phyloP scores from a whole-genome alignment of 2,797 vertebrate species.

The Spea hammondii region DNA sequence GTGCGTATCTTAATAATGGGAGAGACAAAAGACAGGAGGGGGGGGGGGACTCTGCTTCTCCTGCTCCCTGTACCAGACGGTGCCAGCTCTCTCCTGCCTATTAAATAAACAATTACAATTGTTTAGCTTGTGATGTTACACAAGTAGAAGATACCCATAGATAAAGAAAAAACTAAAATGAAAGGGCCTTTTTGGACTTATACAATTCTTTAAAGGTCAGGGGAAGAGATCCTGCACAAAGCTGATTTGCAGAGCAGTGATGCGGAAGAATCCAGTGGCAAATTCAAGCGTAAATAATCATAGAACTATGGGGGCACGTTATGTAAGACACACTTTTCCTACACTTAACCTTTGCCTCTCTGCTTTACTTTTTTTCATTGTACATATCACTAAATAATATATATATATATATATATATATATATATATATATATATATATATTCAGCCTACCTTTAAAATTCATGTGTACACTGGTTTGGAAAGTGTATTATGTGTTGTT shows the following conservation, averaged over 20 bases:
- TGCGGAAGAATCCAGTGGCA: conserved; percentile 36
- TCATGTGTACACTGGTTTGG: background rate
- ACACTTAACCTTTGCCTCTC: conserved; percentile 31
- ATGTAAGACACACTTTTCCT: conserved; percentile 22
- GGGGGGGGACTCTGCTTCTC: too few species aligned
- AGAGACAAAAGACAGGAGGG: background rate
- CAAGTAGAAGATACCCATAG: conserved; percentile 25
- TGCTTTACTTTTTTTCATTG: conserved; percentile 24
- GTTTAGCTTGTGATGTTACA: conserved; percentile 4
- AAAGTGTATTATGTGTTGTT: background rate
- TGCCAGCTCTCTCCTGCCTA: too few species aligned
- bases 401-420: too few species aligned
- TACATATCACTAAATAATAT: too few species aligned
- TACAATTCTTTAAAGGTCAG: conserved; percentile 50
- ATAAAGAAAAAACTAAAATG: background rate
- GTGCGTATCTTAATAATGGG: too few species aligned
- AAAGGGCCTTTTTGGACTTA: conserved; percentile 34
- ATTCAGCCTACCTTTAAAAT: too few species aligned
- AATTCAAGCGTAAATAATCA: conserved; percentile 49
- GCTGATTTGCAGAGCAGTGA: conserved; percentile 46
- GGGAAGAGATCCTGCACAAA: conserved; percentile 39
- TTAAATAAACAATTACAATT: conserved; percentile 29
- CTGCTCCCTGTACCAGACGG: too few species aligned
- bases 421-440: too few species aligned
- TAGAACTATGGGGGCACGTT: conserved; percentile 34